phyloP scores from a whole-genome alignment of 2,113 vertebrate species.

The Campylorhamphus procurvoides region DNA sequence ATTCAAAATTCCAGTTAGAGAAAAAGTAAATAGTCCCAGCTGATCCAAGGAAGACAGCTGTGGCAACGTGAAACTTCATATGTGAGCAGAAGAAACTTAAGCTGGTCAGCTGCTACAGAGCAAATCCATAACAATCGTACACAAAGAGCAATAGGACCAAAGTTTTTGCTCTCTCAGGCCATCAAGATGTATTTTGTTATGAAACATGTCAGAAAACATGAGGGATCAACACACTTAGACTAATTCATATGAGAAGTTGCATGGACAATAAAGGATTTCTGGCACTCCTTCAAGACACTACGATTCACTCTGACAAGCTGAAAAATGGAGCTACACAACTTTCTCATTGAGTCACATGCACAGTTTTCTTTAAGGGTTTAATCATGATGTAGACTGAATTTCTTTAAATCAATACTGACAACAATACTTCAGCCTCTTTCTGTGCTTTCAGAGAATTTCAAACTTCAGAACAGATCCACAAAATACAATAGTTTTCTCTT shows the following conservation, averaged over 20 bases:
- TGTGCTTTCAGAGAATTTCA: background rate
- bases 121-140: constrained; percentile 21
- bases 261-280: background rate
- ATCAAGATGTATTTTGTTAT: background rate
- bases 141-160: background rate
- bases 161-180: background rate
- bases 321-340: background rate
- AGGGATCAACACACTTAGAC: background rate
- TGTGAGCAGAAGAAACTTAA: background rate
- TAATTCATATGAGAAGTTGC: background rate
- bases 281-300: background rate
- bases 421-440: background rate
- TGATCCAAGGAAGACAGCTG: background rate
- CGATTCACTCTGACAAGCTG: constrained; percentile 17
- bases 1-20: background rate
- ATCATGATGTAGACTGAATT: background rate
- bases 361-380: background rate
- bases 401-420: background rate
- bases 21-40: constrained; percentile 24
- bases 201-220: background rate
- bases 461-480: background rate
- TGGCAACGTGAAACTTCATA: background rate
- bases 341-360: background rate
- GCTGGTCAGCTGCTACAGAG: constrained; percentile 14
- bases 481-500: background rate